Evolutionary conservation across 2,113 vertebrate genomes (phyloP).

Genomic region (Thalassoma bifasciatum): DNA sequence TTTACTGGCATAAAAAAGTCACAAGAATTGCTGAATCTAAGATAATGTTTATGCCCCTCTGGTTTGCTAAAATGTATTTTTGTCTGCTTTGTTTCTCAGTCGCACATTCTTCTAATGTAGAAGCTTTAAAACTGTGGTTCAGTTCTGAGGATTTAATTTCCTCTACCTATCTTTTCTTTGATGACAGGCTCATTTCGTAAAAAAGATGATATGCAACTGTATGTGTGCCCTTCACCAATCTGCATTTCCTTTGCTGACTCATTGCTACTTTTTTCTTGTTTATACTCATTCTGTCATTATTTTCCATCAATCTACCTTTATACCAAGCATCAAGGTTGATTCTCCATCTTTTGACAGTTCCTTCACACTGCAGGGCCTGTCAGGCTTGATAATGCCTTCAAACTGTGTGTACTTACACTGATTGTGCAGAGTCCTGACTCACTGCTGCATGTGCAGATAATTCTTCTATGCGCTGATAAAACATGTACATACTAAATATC

Average conservation of each 20-base stretch:
- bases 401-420: neutral
- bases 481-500: neutral
- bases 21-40: neutral
- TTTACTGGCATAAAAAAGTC: too few relatives aligned
- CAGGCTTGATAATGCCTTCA: conserved; percentile 18
- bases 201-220: neutral
- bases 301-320: neutral
- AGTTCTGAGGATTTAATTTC: neutral
- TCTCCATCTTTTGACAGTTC: neutral
- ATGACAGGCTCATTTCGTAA: neutral
- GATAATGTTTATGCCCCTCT: neutral
- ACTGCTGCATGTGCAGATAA: conserved; percentile 1
- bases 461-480: conserved; percentile 28
- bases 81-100: neutral
- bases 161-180: neutral
- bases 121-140: neutral
- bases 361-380: neutral
- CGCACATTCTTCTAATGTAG: neutral
- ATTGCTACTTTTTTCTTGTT: neutral
- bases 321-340: neutral
- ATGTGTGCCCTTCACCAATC: neutral
- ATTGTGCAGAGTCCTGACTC: neutral
- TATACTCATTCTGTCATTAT: neutral
- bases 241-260: neutral
- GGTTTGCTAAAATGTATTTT: too few relatives aligned